phyloP scores from a whole-genome alignment of 2,113 vertebrate species.

The Oostethus manadensis region DNA sequence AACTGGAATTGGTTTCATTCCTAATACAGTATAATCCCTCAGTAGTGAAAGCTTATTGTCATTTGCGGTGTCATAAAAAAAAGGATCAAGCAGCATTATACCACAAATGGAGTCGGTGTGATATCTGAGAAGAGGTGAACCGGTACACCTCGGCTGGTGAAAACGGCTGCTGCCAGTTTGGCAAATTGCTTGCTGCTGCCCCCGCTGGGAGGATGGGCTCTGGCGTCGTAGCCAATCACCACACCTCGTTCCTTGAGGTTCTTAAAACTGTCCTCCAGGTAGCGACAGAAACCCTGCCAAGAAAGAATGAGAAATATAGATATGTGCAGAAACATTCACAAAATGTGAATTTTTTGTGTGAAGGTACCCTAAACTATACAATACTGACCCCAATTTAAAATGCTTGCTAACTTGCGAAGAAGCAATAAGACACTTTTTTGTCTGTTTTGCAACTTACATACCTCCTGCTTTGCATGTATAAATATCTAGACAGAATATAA shows the following conservation, averaged over 20 bases:
- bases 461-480: too few relatives aligned
- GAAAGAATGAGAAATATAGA: neutral
- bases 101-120: conserved; percentile 96
- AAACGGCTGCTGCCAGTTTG: conserved; percentile 81
- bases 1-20: neutral
- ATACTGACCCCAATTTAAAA: too few relatives aligned
- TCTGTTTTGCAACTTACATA: too few relatives aligned
- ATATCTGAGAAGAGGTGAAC: conserved; percentile 88
- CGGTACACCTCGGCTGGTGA: conserved; percentile 82
- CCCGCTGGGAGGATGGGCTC: conserved; percentile 82
- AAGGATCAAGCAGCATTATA: conserved; percentile 48
- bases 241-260: conserved; percentile 86
- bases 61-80: neutral
- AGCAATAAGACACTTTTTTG: too few relatives aligned
- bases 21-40: neutral
- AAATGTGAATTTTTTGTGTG: too few relatives aligned
- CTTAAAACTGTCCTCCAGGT: conserved; percentile 81
- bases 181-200: conserved; percentile 87
- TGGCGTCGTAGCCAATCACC: conserved; percentile 89
- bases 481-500: too few relatives aligned
- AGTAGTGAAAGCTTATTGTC: neutral
- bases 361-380: too few relatives aligned
- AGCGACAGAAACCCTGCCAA: conserved; percentile 86
- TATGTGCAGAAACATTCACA: too few relatives aligned
- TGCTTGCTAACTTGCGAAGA: too few relatives aligned